These are phyloP conservation scores for Sebastes steindachneri DNA, from an alignment of 2,797 vertebrate genomes.

Conservation along the genomic window DNA sequence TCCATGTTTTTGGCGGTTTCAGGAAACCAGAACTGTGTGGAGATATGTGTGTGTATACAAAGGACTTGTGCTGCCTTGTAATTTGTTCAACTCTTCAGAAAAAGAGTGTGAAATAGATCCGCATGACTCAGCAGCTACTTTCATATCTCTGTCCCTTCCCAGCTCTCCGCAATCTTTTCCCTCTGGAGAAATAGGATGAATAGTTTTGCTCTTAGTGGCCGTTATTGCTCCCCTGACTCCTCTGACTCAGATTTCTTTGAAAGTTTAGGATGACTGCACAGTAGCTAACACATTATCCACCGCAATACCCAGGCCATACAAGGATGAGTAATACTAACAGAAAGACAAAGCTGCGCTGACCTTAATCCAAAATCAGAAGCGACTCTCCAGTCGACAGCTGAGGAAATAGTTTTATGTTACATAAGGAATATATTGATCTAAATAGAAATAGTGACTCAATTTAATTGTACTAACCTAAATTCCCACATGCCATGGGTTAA, in stretches of 20 bases:
- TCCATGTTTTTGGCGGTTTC: constrained; percentile 25
- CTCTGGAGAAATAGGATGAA: constrained; percentile 7
- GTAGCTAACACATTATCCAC: not conserved
- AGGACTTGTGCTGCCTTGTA: constrained; percentile 7
- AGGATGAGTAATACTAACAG: not conserved
- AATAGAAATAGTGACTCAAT: not conserved
- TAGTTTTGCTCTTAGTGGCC: constrained; percentile 13
- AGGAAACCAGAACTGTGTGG: constrained; percentile 17
- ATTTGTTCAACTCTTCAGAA: constrained; percentile 26
- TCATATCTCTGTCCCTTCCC: constrained; percentile 6
- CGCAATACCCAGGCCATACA: not conserved
- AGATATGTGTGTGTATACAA: constrained; percentile 23
- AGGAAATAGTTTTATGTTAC: not conserved
- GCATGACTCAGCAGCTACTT: constrained; percentile 36
- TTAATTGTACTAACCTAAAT: not conserved
- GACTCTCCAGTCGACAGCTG: not conserved
- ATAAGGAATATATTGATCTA: not conserved
- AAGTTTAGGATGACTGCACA: not conserved
- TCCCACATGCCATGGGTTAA: not conserved
- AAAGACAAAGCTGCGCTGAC: constrained; percentile 9
- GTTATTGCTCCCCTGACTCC: constrained; percentile 9
- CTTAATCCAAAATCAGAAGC: constrained; percentile 1
- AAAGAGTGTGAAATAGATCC: constrained; percentile 1
- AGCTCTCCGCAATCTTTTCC: not conserved
- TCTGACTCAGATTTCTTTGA: constrained; percentile 29